Percentiles rank a stretch among this genome's conserved stretches.
These are phyloP conservation scores for Phytoseiulus persimilis DNA, from an alignment of 2,888 invertebrate species.

Conservation along the genomic window DNA sequence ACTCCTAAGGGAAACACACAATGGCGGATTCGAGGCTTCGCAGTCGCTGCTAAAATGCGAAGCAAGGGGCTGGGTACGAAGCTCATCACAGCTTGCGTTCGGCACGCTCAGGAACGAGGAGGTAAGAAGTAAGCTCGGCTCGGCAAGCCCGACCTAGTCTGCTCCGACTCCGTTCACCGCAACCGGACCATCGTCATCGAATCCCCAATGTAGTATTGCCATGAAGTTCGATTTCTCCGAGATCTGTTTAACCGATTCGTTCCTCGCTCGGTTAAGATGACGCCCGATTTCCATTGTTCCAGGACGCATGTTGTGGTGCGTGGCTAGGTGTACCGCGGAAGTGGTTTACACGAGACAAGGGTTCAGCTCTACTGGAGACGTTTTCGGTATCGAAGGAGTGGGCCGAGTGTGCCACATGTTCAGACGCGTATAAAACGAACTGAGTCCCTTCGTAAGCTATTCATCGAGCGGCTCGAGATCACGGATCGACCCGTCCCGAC, in stretches of 20 bases:
- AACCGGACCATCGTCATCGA: background rate
- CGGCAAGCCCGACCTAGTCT: background rate
- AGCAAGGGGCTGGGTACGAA: constrained; percentile 36
- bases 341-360: constrained; percentile 19
- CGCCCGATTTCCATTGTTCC: background rate
- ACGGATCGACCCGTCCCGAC: background rate
- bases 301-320: constrained; percentile 35
- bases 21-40: constrained; percentile 37
- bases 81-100: constrained; percentile 16
- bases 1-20: constrained; percentile 16
- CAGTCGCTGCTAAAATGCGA: constrained; percentile 38
- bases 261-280: too few species aligned
- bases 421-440: background rate
- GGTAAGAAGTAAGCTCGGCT: background rate
- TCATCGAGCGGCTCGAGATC: background rate
- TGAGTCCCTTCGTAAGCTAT: background rate
- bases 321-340: constrained; percentile 24
- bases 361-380: constrained; percentile 18
- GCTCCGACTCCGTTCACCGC: background rate
- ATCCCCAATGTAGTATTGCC: background rate
- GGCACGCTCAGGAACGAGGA: constrained; percentile 30
- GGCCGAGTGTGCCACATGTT: constrained; percentile 36
- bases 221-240: background rate
- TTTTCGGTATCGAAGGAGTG: background rate
- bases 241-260: too few species aligned